Evolutionary conservation across 2,888 invertebrate genomes (phyloP).

Genomic region (Mimachlamys varia): DNA sequence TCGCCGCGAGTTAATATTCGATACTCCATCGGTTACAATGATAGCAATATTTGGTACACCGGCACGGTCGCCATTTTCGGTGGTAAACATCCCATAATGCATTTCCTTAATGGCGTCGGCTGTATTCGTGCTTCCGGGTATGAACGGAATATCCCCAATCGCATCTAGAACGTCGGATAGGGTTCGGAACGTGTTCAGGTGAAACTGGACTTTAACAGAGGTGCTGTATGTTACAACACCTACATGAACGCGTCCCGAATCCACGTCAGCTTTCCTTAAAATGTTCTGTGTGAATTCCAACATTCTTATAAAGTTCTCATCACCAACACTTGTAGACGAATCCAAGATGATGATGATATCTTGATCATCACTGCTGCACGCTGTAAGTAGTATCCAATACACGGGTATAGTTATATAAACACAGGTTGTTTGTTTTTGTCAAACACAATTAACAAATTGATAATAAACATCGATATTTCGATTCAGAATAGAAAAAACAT

Average conservation of each 20-base stretch:
- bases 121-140: slow-evolving; percentile 75
- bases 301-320: slow-evolving; percentile 64
- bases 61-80: slow-evolving; percentile 69
- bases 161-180: slow-evolving; percentile 37
- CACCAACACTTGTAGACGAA: slow-evolving; percentile 72
- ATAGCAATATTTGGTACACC: slow-evolving; percentile 71
- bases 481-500: no score
- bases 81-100: slow-evolving; percentile 69
- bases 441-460: no score
- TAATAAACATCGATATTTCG: no score
- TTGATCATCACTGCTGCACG: neutral
- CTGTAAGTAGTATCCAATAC: neutral
- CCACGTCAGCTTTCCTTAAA: slow-evolving; percentile 62
- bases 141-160: slow-evolving; percentile 45
- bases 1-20: slow-evolving; percentile 73
- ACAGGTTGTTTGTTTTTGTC: no score
- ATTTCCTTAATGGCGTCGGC: slow-evolving; percentile 71
- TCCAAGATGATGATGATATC: slow-evolving; percentile 74
- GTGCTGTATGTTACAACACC: slow-evolving; percentile 70
- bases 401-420: no score
- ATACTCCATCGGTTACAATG: slow-evolving; percentile 77
- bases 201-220: slow-evolving; percentile 47
- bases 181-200: slow-evolving; percentile 41
- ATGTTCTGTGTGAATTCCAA: slow-evolving; percentile 63
- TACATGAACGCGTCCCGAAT: slow-evolving; percentile 68